phyloP scores from a whole-genome alignment of 2,888 invertebrate species.

The Thereva unica region DNA sequence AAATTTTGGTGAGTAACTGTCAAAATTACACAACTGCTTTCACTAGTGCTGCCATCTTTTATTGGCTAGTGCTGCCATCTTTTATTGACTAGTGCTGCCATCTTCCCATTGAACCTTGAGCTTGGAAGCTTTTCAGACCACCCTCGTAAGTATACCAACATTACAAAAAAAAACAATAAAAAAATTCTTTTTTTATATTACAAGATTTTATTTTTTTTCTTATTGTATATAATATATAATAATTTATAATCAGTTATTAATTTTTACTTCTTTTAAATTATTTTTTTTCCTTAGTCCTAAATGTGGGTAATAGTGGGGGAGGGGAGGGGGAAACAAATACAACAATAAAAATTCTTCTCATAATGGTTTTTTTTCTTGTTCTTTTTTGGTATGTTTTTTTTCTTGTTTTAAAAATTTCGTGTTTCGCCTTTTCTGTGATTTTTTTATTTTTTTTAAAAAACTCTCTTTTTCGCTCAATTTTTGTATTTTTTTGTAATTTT shows the following conservation, averaged over 20 bases:
- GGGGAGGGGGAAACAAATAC: slow-evolving; percentile 34
- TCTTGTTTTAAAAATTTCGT: slow-evolving; percentile 22
- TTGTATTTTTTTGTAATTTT: slow-evolving; percentile 24
- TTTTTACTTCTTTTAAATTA: slow-evolving; percentile 29
- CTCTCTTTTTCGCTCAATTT: not conserved
- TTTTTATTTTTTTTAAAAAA: not conserved
- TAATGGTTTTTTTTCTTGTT: not conserved
- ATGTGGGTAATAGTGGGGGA: not conserved
- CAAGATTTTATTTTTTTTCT: slow-evolving; percentile 33
- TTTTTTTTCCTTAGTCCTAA: slow-evolving; percentile 21
- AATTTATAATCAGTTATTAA: slow-evolving; percentile 27
- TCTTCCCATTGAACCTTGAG: too few relatives aligned
- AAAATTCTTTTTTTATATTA: slow-evolving; percentile 26
- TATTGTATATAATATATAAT: slow-evolving; percentile 35
- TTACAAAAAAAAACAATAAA: not conserved
- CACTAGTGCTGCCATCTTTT: too few relatives aligned
- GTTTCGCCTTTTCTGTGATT: not conserved
- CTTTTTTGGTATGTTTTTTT: slow-evolving; percentile 2
- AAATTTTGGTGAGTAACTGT: too few relatives aligned
- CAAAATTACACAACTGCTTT: too few relatives aligned
- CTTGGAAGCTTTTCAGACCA: too few relatives aligned
- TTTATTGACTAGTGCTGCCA: too few relatives aligned
- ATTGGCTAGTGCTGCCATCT: too few relatives aligned
- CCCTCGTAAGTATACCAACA: too few relatives aligned
- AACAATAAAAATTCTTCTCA: slow-evolving; percentile 32